Evolutionary conservation across 2,888 invertebrate genomes (phyloP).

Genomic region (Pollenia angustigena): DNA sequence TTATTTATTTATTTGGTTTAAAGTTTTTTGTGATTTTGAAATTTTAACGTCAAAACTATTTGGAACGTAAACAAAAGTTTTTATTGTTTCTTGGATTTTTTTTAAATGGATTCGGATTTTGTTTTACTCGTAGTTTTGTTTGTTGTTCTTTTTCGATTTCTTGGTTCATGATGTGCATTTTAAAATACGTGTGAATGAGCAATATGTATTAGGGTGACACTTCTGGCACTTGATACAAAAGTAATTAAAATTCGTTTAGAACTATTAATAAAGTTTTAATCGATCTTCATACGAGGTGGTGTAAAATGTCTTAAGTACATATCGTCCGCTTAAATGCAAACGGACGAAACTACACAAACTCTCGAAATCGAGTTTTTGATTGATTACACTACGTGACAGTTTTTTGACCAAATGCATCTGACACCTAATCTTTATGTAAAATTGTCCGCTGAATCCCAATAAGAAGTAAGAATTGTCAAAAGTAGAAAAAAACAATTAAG

Average conservation of each 20-base stretch:
- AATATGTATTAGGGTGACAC: slow-evolving; percentile 12
- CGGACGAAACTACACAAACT: too few species aligned
- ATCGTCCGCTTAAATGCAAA: too few species aligned
- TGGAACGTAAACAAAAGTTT: slow-evolving; percentile 31
- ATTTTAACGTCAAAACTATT: slow-evolving; percentile 22
- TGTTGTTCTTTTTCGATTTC: not conserved
- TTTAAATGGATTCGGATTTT: not conserved
- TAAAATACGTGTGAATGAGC: slow-evolving; percentile 1
- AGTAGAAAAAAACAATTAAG: too few species aligned
- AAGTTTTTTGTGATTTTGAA: slow-evolving; percentile 31
- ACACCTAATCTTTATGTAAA: too few species aligned
- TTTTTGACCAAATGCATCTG: too few species aligned
- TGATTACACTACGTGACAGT: too few species aligned
- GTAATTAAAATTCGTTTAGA: not conserved
- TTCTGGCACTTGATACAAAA: not conserved
- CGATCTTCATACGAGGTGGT: too few species aligned
- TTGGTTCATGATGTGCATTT: slow-evolving; percentile 44
- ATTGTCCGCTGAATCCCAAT: too few species aligned
- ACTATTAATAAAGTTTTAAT: not conserved
- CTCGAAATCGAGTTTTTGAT: too few species aligned
- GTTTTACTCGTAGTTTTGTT: slow-evolving; percentile 1
- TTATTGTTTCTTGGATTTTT: slow-evolving; percentile 29
- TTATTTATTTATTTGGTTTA: slow-evolving; percentile 26
- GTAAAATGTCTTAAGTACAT: too few species aligned
- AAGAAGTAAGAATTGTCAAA: too few species aligned